Conservation (phyloP, 2,113 vertebrate genomes). For the Trinectes maculatus region DNA sequence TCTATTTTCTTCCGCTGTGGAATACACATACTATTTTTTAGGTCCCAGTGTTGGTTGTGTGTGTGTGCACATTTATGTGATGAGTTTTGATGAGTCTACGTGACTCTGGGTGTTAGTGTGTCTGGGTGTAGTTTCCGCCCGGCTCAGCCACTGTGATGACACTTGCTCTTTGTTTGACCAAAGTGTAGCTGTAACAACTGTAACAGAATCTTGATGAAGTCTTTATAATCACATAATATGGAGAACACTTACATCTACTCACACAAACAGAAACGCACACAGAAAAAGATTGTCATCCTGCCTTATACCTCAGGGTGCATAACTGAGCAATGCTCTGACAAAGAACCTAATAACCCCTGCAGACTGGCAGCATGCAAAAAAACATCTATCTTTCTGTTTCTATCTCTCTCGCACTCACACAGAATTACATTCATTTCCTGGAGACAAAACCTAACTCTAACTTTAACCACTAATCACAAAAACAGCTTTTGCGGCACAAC, state of each 20-base stretch:
- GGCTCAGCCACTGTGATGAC: slow-evolving; percentile 36
- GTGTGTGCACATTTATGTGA: not conserved
- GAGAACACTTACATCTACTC: not conserved
- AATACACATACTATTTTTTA: not conserved
- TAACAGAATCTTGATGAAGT: slow-evolving; percentile 23
- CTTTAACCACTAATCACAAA: no score
- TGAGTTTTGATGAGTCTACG: not conserved
- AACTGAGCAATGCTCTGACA: slow-evolving; percentile 58
- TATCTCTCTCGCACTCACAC: not conserved
- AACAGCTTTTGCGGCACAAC: no score
- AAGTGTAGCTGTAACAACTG: slow-evolving; percentile 22
- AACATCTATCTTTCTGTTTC: slow-evolving; percentile 33
- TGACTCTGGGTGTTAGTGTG: slow-evolving; percentile 5
- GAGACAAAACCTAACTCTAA: no score
- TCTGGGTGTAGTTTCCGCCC: slow-evolving; percentile 39
- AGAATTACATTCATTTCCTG: not conserved
- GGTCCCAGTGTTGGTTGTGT: not conserved
- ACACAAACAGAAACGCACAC: not conserved
- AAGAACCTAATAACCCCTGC: slow-evolving; percentile 57
- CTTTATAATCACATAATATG: slow-evolving; percentile 24
- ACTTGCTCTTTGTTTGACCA: slow-evolving; percentile 39
- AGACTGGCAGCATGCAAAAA: slow-evolving; percentile 39
- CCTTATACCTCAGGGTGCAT: slow-evolving; percentile 35
- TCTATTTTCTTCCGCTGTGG: not conserved
- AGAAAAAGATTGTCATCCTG: slow-evolving; percentile 34